Percentiles rank a stretch among this genome's conserved stretches.
Evolutionary conservation across 2,797 vertebrate genomes (phyloP).

Genomic region (Buphagus erythrorhynchus): DNA sequence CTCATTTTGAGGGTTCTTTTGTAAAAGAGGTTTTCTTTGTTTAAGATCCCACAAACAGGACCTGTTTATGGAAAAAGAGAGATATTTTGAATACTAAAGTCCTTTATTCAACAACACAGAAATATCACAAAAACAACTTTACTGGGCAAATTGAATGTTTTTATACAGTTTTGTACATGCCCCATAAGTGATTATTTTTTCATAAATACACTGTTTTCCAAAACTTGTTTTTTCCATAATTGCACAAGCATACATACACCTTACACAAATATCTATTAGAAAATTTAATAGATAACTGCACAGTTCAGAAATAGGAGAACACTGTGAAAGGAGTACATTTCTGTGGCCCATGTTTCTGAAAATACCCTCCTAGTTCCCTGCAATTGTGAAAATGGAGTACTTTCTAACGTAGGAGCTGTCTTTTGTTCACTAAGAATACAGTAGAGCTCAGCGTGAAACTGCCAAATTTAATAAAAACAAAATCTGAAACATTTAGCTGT

Average conservation of each 20-base stretch:
- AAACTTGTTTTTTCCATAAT: slow-evolving; percentile 82
- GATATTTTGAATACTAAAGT: slow-evolving; percentile 86
- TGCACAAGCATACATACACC: slow-evolving; percentile 88
- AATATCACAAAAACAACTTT: slow-evolving; percentile 88
- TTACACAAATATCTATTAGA: slow-evolving; percentile 88
- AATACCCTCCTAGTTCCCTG: slow-evolving; percentile 72
- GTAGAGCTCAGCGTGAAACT: slow-evolving; percentile 83
- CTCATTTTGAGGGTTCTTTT: slow-evolving; percentile 42
- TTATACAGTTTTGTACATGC: slow-evolving; percentile 88
- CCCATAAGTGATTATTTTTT: slow-evolving; percentile 83
- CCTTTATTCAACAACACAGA: slow-evolving; percentile 89
- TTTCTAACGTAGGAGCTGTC: slow-evolving; percentile 76
- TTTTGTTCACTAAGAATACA: slow-evolving; percentile 79
- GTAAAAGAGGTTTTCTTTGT: slow-evolving; percentile 35
- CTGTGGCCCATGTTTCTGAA: slow-evolving; percentile 74
- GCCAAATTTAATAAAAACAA: slow-evolving; percentile 85
- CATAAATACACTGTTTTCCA: slow-evolving; percentile 88
- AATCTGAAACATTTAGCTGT: slow-evolving; percentile 82
- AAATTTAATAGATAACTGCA: slow-evolving; percentile 87
- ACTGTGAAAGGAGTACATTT: slow-evolving; percentile 79
- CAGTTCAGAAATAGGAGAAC: slow-evolving; percentile 83
- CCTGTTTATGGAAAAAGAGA: slow-evolving; percentile 80
- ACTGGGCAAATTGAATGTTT: slow-evolving; percentile 83
- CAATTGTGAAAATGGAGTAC: slow-evolving; percentile 73
- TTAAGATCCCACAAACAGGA: slow-evolving; percentile 76